Base-by-base conservation (phyloP, 2,113 vertebrate genomes). In the Sorex araneus region DNA sequence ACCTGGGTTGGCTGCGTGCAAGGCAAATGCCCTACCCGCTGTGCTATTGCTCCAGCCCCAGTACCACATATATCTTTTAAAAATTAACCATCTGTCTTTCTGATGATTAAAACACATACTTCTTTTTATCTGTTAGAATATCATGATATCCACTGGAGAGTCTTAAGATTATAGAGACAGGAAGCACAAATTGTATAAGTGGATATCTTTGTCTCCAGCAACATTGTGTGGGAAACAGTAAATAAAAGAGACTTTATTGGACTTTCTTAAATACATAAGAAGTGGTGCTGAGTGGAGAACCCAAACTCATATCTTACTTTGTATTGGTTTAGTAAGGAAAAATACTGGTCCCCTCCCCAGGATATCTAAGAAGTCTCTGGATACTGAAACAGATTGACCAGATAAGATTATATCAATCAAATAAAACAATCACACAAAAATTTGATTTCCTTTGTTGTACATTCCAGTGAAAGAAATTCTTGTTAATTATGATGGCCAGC, bases 401-500 rank as follows among this genome's bases (percentile, higher is more conserved):
- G 4, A 4, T 73, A 67, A 74, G 15, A 73, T 94, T 82, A 43
- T 87, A 69, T 4, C 45, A 76, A 5, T 80, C 54, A 88, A 79
- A 12, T 28, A 40, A 69, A 90, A 34, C 4, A 82, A 66, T 32
- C 67, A 63, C 25, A 47, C 23, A 45, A 74, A 87, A 60, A 87
- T 54, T 2, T 90, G 32, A 83, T 21, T 79, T 75, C 83, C 67
- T 27, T 63, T 89, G 32, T 50, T 70, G 3, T n/a, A 7, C 8
- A 34, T 87, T 67, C 36, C 50, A 64, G 25, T 87, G 85, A 57
- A 85, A 76, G 66, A 89, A 87, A 34, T 4, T 32, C 71, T 81
- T 77, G 40, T n/a, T 67, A 32, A 50, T 47, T 54, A 21, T 45
- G 36, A 32, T 69, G 40, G 23, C 13, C 57, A 54, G 1, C n/a